These are phyloP conservation scores for Dione juno DNA, from an alignment of 2,888 invertebrate genomes.

Conservation along the genomic window DNA sequence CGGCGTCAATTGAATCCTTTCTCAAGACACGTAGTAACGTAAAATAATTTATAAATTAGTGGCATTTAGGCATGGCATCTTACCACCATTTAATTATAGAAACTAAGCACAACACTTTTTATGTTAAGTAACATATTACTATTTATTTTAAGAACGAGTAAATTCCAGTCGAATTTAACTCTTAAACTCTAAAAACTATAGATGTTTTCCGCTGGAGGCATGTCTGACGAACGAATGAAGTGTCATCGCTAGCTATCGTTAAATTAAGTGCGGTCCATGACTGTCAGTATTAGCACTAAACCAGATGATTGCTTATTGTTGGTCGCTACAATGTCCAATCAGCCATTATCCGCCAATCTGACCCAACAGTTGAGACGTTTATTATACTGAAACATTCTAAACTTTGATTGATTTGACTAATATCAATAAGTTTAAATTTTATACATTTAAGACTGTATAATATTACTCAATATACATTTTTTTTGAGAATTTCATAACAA, in stretches of 20 bases:
- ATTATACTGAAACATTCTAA: slow-evolving; percentile 10
- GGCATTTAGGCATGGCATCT: neutral
- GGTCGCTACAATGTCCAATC: slow-evolving; percentile 72
- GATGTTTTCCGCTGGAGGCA: slow-evolving; percentile 27
- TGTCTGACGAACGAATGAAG: slow-evolving; percentile 43
- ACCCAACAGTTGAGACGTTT: slow-evolving; percentile 56
- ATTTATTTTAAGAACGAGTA: neutral
- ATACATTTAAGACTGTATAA: neutral
- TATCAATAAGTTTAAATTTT: neutral
- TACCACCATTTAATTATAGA: neutral
- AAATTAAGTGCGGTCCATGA: slow-evolving; percentile 60
- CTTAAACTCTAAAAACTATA: slow-evolving; percentile 23
- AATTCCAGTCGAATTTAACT: slow-evolving; percentile 15
- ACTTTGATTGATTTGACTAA: neutral
- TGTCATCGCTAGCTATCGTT: slow-evolving; percentile 54
- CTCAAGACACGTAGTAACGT: slow-evolving; percentile 53
- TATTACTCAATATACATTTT: neutral
- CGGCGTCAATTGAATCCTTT: slow-evolving; percentile 48
- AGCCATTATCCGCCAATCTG: slow-evolving; percentile 57
- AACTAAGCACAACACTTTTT: neutral
- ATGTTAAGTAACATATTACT: neutral
- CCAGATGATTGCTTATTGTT: slow-evolving; percentile 75
- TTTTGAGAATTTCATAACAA: slow-evolving; percentile 1
- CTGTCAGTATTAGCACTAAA: slow-evolving; percentile 60
- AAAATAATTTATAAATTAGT: neutral